Conservation (phyloP, 2,113 vertebrate species). For the Psilopogon haemacephalus region DNA sequence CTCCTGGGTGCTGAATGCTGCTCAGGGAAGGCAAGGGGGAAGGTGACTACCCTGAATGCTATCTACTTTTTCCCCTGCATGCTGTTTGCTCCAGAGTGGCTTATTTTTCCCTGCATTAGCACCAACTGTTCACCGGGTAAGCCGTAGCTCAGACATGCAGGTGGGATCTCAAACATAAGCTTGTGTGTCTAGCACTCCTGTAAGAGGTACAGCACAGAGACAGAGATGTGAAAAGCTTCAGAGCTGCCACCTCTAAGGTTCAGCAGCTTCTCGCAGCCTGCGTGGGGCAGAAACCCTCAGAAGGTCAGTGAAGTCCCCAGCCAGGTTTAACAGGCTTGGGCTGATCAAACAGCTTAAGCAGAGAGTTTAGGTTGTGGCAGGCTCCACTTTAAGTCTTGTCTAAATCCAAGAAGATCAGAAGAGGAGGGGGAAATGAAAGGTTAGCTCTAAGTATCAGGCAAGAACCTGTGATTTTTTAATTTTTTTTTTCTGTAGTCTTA, state of each 20-base stretch:
- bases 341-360: neutral
- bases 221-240: neutral
- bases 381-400: neutral
- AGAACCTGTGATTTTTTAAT: neutral
- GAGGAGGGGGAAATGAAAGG: slow-evolving; percentile 15
- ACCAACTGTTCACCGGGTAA: neutral
- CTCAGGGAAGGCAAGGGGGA: neutral
- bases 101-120: neutral
- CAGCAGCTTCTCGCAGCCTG: neutral
- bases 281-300: neutral
- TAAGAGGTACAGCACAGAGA: neutral
- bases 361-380: neutral
- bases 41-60: neutral
- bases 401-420: neutral
- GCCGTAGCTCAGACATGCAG: neutral
- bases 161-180: neutral
- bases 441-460: neutral
- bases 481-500: slow-evolving; percentile 11
- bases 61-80: rapidly evolving
- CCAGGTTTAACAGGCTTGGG: neutral
- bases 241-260: neutral
- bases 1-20: neutral
- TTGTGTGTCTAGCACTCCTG: neutral
- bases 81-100: neutral
- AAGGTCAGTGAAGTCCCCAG: neutral